phyloP scores from a whole-genome alignment of 1,140 invertebrate species.

The Aethina tumida region DNA sequence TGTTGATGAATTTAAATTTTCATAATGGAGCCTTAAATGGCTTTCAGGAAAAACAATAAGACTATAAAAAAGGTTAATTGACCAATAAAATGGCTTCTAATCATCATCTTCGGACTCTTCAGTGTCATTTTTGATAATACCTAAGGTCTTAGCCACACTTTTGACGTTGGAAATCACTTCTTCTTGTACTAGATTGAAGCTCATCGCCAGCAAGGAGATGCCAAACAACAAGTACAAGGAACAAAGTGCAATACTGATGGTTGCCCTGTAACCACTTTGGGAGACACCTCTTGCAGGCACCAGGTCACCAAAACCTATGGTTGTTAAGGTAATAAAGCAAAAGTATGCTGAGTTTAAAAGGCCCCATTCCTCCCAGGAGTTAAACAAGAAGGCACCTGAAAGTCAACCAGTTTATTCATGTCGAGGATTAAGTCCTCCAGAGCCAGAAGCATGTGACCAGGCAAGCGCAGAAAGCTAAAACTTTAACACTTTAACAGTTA shows the following conservation, averaged over 20 bases:
- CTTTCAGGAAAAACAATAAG: no score
- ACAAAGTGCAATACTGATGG: slow-evolving; percentile 80
- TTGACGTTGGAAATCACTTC: slow-evolving; percentile 83
- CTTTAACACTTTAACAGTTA: slow-evolving; percentile 70
- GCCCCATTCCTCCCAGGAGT: slow-evolving; percentile 77
- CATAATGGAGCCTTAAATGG: no score
- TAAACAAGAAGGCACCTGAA: slow-evolving; percentile 77
- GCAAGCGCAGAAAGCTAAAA: no score
- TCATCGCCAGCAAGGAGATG: slow-evolving; percentile 95
- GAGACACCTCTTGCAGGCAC: slow-evolving; percentile 75
- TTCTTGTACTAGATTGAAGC: slow-evolving; percentile 93
- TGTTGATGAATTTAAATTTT: no score
- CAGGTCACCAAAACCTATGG: slow-evolving; percentile 91
- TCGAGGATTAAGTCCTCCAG: not conserved
- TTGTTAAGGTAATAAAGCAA: slow-evolving; percentile 92
- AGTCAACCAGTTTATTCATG: slow-evolving; percentile 31
- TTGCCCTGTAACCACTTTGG: slow-evolving; percentile 45
- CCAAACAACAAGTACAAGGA: slow-evolving; percentile 91
- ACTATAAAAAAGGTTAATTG: no score
- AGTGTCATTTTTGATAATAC: slow-evolving; percentile 76
- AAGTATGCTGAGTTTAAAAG: slow-evolving; percentile 90
- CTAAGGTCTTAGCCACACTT: slow-evolving; percentile 67
- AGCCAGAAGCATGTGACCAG: no score
- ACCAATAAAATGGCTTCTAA: slow-evolving; percentile 5
- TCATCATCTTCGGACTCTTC: slow-evolving; percentile 34